phyloP scores from a whole-genome alignment of 1,140 invertebrate species.

The Ganaspis sp. region DNA sequence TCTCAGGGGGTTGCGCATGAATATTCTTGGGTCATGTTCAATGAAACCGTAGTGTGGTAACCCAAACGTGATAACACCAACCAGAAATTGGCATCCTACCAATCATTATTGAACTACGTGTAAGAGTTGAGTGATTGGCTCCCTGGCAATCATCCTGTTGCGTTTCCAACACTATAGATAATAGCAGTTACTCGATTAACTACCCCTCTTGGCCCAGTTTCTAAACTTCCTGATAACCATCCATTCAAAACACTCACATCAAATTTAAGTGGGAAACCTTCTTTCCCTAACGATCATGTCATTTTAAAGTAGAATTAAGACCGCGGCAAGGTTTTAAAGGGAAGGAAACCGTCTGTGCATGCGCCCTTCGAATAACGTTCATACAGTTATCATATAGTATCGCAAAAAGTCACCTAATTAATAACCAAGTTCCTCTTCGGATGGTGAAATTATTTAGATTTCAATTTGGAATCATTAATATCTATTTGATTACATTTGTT shows the following conservation, averaged over 20 bases:
- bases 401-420: too few species aligned
- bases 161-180: conserved; percentile 17
- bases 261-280: background rate
- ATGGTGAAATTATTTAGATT: too few species aligned
- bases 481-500: too few species aligned
- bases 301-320: background rate
- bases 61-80: conserved; percentile 12
- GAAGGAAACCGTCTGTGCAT: too few species aligned
- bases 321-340: too few species aligned
- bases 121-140: conserved; percentile 29
- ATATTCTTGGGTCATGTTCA: conserved; percentile 29
- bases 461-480: too few species aligned
- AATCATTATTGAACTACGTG: conserved; percentile 8
- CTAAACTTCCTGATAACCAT: background rate
- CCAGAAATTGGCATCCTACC: conserved; percentile 18
- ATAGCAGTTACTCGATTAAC: background rate
- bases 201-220: conserved; percentile 24
- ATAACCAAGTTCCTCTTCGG: too few species aligned
- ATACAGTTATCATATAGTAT: too few species aligned
- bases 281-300: background rate
- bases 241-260: conserved; percentile 16
- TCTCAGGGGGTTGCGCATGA: conserved; percentile 14
- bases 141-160: conserved; percentile 15
- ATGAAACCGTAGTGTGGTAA: background rate
- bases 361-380: too few species aligned